Conservation (phyloP, 2,797 vertebrate species). For the Todus mexicanus region DNA sequence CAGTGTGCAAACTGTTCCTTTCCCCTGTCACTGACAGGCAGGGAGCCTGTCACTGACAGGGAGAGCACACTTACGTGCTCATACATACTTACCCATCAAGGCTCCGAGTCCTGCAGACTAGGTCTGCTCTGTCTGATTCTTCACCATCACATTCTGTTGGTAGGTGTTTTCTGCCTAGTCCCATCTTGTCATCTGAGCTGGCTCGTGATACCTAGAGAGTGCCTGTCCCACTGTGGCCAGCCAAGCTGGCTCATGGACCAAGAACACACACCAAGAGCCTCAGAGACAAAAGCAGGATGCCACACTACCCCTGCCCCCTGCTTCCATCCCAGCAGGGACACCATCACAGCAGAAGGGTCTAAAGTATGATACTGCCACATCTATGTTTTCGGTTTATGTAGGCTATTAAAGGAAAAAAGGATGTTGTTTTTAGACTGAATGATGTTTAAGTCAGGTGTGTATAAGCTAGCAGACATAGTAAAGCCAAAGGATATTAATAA, state of each 20-base stretch:
- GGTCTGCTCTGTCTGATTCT: neutral
- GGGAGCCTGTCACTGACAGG: too few species aligned
- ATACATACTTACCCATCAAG: neutral
- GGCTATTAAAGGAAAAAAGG: neutral
- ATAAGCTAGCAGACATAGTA: neutral
- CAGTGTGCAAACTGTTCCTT: neutral
- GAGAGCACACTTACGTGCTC: neutral
- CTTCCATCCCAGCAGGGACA: neutral
- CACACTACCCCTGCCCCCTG: neutral
- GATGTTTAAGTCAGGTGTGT: neutral
- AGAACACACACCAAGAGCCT: neutral
- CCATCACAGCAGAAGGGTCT: neutral
- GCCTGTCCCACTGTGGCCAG: neutral
- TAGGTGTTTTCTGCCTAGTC: neutral
- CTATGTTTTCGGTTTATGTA: neutral
- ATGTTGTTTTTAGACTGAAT: neutral
- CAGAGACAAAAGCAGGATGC: neutral
- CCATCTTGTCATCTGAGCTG: neutral
- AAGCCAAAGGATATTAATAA: neutral
- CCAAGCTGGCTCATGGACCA: rapidly evolving
- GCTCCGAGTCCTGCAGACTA: neutral
- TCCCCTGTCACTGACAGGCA: neutral
- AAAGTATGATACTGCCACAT: neutral
- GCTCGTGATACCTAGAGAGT: neutral
- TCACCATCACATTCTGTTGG: neutral